A percentile compares a stretch with the other conserved stretches of the same genome.
These are phyloP conservation scores for Oreochromis aureus DNA, from an alignment of 2,113 vertebrate species.

Conservation along the genomic window DNA sequence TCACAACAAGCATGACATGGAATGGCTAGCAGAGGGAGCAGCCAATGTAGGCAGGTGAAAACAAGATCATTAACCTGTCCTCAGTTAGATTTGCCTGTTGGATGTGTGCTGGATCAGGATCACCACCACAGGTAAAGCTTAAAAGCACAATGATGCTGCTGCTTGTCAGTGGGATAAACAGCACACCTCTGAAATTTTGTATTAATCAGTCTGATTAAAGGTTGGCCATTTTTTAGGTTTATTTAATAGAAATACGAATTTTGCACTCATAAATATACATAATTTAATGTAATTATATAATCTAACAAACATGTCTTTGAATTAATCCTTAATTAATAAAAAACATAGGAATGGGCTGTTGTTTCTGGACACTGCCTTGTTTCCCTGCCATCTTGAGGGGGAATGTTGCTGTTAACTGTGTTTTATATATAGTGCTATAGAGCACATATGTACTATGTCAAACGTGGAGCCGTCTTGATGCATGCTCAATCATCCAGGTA, in stretches of 20 bases:
- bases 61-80: neutral
- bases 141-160: neutral
- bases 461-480: neutral
- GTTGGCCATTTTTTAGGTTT: neutral
- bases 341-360: neutral
- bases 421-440: neutral
- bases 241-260: neutral
- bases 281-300: neutral
- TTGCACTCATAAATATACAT: neutral
- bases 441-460: neutral
- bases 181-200: neutral
- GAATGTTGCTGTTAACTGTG: neutral
- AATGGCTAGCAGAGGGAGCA: neutral
- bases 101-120: neutral
- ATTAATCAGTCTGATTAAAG: neutral
- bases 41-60: neutral
- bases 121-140: neutral
- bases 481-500: neutral
- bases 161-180: neutral
- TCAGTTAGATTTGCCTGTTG: neutral
- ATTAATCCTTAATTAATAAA: neutral
- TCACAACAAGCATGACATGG: neutral
- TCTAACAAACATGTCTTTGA: neutral
- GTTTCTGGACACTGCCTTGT: neutral
- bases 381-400: neutral